A percentile compares a stretch with the other conserved stretches of the same genome.
These are phyloP conservation scores for Limnephilus lunatus DNA, from an alignment of 2,888 invertebrate species.

Conservation along the genomic window DNA sequence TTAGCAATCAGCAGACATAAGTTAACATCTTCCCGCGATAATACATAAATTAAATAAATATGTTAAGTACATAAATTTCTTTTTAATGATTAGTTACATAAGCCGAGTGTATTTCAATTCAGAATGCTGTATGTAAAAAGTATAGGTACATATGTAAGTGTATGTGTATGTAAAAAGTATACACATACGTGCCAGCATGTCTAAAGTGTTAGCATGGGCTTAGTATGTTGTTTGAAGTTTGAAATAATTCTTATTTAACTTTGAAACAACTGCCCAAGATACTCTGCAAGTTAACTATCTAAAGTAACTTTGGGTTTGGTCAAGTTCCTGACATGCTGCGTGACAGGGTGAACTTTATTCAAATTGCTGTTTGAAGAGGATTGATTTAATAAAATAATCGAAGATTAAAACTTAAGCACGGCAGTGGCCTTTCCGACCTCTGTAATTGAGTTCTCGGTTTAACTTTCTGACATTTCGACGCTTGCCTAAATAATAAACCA, in stretches of 20 bases:
- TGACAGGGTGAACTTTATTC: background rate
- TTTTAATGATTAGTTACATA: too few relatives aligned
- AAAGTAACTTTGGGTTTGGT: background rate
- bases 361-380: background rate
- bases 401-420: slow-evolving; percentile 2
- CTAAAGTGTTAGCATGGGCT: background rate
- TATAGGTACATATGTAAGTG: too few relatives aligned
- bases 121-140: too few relatives aligned
- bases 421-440: background rate
- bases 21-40: too few relatives aligned
- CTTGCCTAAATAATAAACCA: background rate
- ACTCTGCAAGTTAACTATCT: background rate
- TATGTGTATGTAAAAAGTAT: background rate
- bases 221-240: background rate
- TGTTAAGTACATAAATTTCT: too few relatives aligned
- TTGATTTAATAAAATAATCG: background rate
- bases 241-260: background rate
- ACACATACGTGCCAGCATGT: background rate
- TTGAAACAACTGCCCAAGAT: background rate
- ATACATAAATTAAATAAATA: too few relatives aligned
- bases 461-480: background rate
- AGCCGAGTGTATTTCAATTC: too few relatives aligned
- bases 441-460: background rate
- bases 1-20: too few relatives aligned
- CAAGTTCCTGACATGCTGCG: background rate